Conservation (phyloP, 2,797 vertebrate genomes). For the Sebastes umbrosus region DNA sequence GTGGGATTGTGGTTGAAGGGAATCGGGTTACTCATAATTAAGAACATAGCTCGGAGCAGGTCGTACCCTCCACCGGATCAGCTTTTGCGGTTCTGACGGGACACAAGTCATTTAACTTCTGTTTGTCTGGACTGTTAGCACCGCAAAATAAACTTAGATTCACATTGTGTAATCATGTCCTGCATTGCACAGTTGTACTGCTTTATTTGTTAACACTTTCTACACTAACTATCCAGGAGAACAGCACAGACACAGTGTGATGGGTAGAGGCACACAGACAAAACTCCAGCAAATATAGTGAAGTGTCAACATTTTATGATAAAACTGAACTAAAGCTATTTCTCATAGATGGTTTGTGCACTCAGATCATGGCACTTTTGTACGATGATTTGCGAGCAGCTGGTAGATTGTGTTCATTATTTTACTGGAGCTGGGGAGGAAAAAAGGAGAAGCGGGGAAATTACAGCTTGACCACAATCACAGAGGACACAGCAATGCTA, state of each 20-base stretch:
- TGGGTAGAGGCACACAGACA: constrained; percentile 10
- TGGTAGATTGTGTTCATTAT: constrained; percentile 62
- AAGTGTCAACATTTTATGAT: not conserved
- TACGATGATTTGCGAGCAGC: constrained; percentile 46
- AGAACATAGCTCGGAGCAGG: constrained; percentile 26
- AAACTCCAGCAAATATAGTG: not conserved
- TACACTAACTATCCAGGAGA: not conserved
- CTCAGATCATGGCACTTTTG: constrained; percentile 8
- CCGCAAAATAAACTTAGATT: not conserved
- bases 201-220: constrained; percentile 1
- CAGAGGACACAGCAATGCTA: constrained; percentile 56
- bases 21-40: constrained; percentile 51
- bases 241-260: constrained; percentile 6
- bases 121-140: not conserved
- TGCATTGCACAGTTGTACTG: not conserved
- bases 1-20: constrained; percentile 30
- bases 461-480: constrained; percentile 69
- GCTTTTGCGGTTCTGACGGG: not conserved
- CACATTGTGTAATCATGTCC: not conserved
- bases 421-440: constrained; percentile 36
- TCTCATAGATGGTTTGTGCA: not conserved
- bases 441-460: constrained; percentile 48
- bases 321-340: not conserved
- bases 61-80: not conserved
- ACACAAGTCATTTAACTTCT: constrained; percentile 3